These are phyloP conservation scores for Leucania comma DNA, from an alignment of 2,888 invertebrate species.

Conservation along the genomic window DNA sequence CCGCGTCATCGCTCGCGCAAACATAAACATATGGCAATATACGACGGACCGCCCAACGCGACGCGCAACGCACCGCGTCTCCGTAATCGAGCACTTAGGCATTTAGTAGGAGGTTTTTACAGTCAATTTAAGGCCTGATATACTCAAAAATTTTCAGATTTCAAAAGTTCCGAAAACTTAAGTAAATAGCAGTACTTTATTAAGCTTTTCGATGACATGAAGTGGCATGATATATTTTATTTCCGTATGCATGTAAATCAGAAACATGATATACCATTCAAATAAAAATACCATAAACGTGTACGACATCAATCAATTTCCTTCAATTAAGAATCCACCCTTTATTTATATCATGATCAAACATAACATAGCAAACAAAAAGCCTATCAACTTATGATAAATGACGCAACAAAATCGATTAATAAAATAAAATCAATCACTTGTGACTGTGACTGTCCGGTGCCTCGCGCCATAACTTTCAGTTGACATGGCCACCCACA, in stretches of 20 bases:
- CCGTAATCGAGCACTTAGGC: no score
- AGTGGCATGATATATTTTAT: background rate
- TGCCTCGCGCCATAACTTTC: conserved; percentile 65
- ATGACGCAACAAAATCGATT: conserved; percentile 53
- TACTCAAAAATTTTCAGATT: accelerated
- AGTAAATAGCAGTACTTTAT: background rate
- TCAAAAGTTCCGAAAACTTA: background rate
- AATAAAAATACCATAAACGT: conserved; percentile 5
- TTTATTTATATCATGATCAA: conserved; percentile 43
- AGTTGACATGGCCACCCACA: conserved; percentile 67
- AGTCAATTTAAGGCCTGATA: background rate
- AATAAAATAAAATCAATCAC: conserved; percentile 59
- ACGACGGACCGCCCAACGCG: no score
- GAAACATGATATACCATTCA: conserved; percentile 29
- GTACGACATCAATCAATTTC: conserved; percentile 45
- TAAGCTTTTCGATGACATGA: background rate
- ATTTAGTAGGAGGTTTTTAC: background rate
- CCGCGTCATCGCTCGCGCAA: no score
- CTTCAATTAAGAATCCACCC: conserved; percentile 43
- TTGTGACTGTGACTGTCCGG: conserved; percentile 55
- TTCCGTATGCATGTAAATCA: background rate
- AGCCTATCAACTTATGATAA: conserved; percentile 49
- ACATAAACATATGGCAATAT: no score
- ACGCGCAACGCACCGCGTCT: no score
- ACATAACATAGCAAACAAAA: conserved; percentile 49